Conservation (phyloP, 2,888 invertebrate species). For the Morinoia aosen region DNA sequence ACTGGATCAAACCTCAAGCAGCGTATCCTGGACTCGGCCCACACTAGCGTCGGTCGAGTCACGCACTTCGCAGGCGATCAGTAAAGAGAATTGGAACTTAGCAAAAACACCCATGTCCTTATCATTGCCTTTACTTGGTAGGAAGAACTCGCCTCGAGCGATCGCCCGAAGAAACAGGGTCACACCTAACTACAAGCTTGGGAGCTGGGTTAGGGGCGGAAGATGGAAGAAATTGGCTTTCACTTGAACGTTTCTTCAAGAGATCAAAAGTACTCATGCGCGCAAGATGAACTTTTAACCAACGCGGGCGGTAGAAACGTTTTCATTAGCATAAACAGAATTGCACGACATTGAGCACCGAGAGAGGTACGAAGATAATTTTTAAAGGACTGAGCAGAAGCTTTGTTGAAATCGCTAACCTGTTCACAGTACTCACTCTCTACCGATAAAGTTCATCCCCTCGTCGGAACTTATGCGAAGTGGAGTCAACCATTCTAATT, state of each 20-base stretch:
- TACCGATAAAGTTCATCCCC: neutral
- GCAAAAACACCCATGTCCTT: neutral
- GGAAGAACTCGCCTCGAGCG: neutral
- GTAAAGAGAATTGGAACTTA: neutral
- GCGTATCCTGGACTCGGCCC: neutral
- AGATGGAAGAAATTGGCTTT: neutral
- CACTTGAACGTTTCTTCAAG: neutral
- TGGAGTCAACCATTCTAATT: neutral
- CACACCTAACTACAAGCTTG: neutral
- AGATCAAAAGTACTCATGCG: neutral
- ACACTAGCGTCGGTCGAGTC: neutral
- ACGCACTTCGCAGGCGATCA: neutral
- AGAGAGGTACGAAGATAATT: neutral
- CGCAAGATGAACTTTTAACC: neutral
- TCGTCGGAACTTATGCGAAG: neutral
- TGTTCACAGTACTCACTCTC: neutral
- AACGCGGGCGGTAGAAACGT: neutral
- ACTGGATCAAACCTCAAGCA: neutral
- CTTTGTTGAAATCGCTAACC: neutral
- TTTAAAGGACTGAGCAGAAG: neutral
- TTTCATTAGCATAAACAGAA: neutral
- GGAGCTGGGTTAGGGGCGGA: neutral
- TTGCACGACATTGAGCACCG: no score
- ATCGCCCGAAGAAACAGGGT: neutral
- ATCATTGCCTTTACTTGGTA: neutral